phyloP scores from a whole-genome alignment of 2,888 invertebrate genomes.

The Tetramorium bicarinatum region DNA sequence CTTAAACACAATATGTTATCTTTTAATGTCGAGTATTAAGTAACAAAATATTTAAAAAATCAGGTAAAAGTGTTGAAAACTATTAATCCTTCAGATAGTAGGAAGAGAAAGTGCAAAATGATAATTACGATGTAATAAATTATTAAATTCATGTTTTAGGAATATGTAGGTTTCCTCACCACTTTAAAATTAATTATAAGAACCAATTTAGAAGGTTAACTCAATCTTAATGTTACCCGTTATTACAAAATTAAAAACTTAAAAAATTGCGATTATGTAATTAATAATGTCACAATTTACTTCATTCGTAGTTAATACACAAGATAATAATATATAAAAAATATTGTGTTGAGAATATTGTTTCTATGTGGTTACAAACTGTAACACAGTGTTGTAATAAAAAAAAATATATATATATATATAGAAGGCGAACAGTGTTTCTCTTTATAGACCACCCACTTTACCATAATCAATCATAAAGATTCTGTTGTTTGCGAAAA shows the following conservation, averaged over 20 bases:
- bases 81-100: conserved; percentile 40
- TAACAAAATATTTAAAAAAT: conserved; percentile 42
- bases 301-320: conserved; percentile 60
- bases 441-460: conserved; percentile 75
- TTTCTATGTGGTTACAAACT: conserved; percentile 51
- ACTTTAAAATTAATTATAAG: conserved; percentile 75
- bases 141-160: conserved; percentile 69
- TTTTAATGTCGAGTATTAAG: conserved; percentile 18
- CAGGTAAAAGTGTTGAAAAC: conserved; percentile 68
- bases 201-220: conserved; percentile 75
- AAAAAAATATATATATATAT: conserved; percentile 43
- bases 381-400: conserved; percentile 55
- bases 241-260: conserved; percentile 66
- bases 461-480: conserved; percentile 70
- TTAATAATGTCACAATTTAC: conserved; percentile 48
- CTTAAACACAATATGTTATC: conserved; percentile 26
- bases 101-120: conserved; percentile 49
- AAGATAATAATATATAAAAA: conserved; percentile 34
- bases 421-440: conserved; percentile 9
- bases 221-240: conserved; percentile 67
- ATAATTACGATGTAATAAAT: conserved; percentile 15
- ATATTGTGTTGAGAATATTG: conserved; percentile 57
- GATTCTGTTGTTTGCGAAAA: conserved; percentile 30
- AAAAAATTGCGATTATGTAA: conserved; percentile 61
- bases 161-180: conserved; percentile 86